Percentiles rank a stretch among this genome's conserved stretches.
These are phyloP conservation scores for Caligus rogercresseyi DNA, from an alignment of 1,140 invertebrate species.

Conservation along the genomic window DNA sequence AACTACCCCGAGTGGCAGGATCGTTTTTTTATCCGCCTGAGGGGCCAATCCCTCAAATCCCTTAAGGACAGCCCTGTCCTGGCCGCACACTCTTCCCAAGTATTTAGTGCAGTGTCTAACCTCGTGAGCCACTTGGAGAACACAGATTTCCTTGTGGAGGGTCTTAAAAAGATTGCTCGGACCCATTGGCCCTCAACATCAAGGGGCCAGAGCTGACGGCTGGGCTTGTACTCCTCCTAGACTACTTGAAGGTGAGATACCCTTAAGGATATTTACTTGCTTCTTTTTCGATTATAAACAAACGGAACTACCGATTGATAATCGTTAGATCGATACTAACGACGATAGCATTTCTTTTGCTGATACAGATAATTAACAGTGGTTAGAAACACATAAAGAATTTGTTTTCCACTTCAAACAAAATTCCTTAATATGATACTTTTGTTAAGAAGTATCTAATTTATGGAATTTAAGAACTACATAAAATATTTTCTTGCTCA, in stretches of 20 bases:
- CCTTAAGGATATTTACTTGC: not conserved
- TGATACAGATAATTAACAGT: no score
- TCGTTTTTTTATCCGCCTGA: not conserved
- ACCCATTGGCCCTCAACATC: not conserved
- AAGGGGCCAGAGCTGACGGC: not conserved
- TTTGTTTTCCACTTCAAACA: no score
- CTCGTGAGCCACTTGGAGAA: not conserved
- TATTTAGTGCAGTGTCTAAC: not conserved
- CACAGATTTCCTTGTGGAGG: not conserved
- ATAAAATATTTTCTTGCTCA: no score
- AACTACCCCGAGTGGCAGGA: not conserved
- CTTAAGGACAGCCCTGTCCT: not conserved
- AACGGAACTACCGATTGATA: no score
- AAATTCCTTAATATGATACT: no score
- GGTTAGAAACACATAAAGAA: no score
- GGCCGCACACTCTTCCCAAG: not conserved
- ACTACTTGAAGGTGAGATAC: not conserved
- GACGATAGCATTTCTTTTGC: no score
- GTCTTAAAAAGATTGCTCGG: not conserved
- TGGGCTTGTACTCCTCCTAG: not conserved
- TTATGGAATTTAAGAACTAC: no score
- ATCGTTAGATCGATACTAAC: no score
- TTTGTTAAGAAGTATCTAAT: no score
- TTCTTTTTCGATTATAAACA: no score
- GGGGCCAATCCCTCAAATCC: not conserved